phyloP scores from a whole-genome alignment of 1,140 invertebrate species.

The Achroia grisella region DNA sequence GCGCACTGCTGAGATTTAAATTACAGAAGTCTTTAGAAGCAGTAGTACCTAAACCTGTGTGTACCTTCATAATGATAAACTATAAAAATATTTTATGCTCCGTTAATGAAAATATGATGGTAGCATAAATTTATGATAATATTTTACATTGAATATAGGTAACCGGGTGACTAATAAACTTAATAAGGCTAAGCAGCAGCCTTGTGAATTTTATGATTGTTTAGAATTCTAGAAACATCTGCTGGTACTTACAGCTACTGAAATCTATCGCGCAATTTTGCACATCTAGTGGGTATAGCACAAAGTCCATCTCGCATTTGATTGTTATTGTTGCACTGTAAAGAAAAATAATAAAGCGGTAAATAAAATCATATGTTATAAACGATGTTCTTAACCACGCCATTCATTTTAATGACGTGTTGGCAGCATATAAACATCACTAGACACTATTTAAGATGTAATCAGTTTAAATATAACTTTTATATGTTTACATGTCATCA shows the following conservation, averaged over 20 bases:
- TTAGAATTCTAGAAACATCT: no score
- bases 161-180: background rate
- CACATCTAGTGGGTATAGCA: constrained; percentile 75
- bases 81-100: background rate
- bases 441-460: no score
- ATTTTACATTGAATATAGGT: background rate
- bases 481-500: no score
- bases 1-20: no score
- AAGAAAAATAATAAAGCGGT: constrained; percentile 18
- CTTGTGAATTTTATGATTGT: no score
- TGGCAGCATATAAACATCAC: no score
- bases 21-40: no score
- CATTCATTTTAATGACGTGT: background rate
- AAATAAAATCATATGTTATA: no score
- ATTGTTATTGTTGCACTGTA: constrained; percentile 76
- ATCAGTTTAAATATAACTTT: no score
- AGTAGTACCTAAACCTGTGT: constrained; percentile 3
- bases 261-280: constrained; percentile 77
- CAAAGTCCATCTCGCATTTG: constrained; percentile 78
- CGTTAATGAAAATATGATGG: no score
- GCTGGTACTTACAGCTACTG: constrained; percentile 75
- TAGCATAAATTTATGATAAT: background rate
- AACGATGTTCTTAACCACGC: background rate
- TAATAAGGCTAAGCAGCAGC: no score
- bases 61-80: background rate